A percentile compares a stretch with the other conserved stretches of the same genome.
Conservation (phyloP, 2,113 vertebrate species). For the Panthera leo region DNA sequence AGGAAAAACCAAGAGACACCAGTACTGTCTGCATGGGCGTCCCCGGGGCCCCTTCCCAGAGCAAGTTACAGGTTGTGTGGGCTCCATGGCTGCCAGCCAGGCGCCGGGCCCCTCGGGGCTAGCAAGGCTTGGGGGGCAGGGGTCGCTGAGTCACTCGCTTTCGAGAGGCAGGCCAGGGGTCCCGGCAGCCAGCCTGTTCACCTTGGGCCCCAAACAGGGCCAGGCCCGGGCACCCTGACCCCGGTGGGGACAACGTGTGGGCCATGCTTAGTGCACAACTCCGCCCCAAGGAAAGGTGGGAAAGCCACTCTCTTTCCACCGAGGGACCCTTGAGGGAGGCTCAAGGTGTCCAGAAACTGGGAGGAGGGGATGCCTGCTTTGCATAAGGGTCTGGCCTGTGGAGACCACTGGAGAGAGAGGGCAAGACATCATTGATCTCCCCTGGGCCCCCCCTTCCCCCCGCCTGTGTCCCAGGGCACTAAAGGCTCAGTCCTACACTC, state of each 20-base stretch:
- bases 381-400: background rate
- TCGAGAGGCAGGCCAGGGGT: too few relatives aligned
- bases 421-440: background rate
- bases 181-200: background rate
- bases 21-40: background rate
- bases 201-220: background rate
- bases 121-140: background rate
- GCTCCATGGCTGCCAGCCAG: background rate
- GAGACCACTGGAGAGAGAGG: background rate
- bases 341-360: background rate
- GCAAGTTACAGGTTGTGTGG: background rate
- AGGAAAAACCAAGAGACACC: background rate
- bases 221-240: background rate
- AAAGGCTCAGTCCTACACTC: background rate
- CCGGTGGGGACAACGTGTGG: background rate
- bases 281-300: background rate
- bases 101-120: background rate
- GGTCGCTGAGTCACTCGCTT: background rate
- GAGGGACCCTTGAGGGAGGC: background rate
- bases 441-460: rapidly evolving
- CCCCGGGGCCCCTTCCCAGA: background rate
- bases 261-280: too few relatives aligned
- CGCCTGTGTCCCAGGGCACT: background rate
- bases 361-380: background rate
- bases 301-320: background rate